A percentile compares a stretch with the other conserved stretches of the same genome.
These are phyloP conservation scores for Chymomyza costata DNA, from an alignment of 1,140 invertebrate genomes.

Conservation along the genomic window DNA sequence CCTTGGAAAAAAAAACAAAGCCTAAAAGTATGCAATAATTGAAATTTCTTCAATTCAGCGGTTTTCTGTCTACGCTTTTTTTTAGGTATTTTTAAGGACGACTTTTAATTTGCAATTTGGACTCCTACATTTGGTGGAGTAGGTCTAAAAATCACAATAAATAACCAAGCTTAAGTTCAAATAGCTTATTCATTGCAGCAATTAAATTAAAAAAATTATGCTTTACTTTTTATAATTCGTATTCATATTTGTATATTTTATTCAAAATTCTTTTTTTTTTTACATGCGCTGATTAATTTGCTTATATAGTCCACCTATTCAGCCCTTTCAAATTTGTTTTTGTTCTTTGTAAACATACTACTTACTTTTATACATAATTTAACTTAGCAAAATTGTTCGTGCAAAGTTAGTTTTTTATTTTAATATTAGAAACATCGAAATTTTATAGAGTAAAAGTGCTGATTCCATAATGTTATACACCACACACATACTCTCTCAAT, in stretches of 20 bases:
- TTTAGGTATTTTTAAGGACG: too few species aligned
- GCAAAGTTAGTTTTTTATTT: conserved; percentile 19
- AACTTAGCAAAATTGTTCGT: conserved; percentile 40
- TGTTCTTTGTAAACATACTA: conserved; percentile 54
- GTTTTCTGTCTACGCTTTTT: too few species aligned
- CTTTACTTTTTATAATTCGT: conserved; percentile 27
- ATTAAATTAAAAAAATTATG: too few species aligned
- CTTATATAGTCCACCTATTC: conserved; percentile 14
- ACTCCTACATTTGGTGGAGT: too few species aligned
- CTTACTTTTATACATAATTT: conserved; percentile 36
- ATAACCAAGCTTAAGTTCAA: too few species aligned
- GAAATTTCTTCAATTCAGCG: too few species aligned
- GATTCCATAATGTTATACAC: conserved; percentile 33
- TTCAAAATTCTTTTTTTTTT: conserved; percentile 31
- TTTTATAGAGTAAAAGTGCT: conserved; percentile 35
- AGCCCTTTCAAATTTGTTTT: conserved; percentile 25
- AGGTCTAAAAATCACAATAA: too few species aligned
- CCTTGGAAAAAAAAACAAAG: too few species aligned
- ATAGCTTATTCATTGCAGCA: too few species aligned
- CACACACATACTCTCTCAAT: conserved; percentile 51
- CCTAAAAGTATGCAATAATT: too few species aligned
- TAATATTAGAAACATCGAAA: conserved; percentile 45
- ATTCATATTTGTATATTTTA: conserved; percentile 33
- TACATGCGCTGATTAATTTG: conserved; percentile 30
- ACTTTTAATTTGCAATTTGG: too few species aligned